Base-by-base conservation (phyloP, 2,888 invertebrate genomes). In the Torymus texanus region DNA sequence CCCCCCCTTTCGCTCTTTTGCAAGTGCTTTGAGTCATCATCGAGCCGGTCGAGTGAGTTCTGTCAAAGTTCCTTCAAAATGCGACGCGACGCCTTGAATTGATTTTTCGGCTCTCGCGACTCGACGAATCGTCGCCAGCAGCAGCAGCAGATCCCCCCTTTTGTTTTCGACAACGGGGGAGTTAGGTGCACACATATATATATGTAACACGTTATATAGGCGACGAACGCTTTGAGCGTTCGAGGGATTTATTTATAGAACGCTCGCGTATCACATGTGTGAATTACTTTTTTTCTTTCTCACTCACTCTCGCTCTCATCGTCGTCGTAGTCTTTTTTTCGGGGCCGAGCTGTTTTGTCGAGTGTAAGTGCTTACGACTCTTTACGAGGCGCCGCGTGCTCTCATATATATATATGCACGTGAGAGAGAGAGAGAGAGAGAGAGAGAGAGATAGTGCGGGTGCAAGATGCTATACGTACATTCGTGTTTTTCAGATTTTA, bases 241-340 rank as follows among this genome's bases (percentile, higher is more conserved):
- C 75, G 72, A 73, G 58, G 51, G 80, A 80, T 80, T 80, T 80
- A 80, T 80, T 80, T 78, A 73, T 78, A 75, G 81, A 62, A n/a
- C 74, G 50, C 56, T 5, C 67, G 14, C 41, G 72, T 67, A 67
- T 67, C 63, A 62, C 71, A 61, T 71, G 72, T 78, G 81, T 75
- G 78, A 81, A 81, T 81, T 75, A 75, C 68, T 68, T 58, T 66
- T 62, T 58, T 72, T 71, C 41, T 61, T 16, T 63, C 55, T 21
- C 21, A 21, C 1, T 12, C 29, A 18, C 55, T 62, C 14, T 55
- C 56, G 24, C 55, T 53, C 50, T 50, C 51, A 2, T 55, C 51
- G 24, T 62, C 50, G 24, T 24, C n/a, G 2, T 21, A 21, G 21
- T 21, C 21, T 10, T 76, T 12, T 56, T 53, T n/a, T 59, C 50